These are phyloP conservation scores for Ispidina picta DNA, from an alignment of 2,797 vertebrate species.

Conservation along the genomic window DNA sequence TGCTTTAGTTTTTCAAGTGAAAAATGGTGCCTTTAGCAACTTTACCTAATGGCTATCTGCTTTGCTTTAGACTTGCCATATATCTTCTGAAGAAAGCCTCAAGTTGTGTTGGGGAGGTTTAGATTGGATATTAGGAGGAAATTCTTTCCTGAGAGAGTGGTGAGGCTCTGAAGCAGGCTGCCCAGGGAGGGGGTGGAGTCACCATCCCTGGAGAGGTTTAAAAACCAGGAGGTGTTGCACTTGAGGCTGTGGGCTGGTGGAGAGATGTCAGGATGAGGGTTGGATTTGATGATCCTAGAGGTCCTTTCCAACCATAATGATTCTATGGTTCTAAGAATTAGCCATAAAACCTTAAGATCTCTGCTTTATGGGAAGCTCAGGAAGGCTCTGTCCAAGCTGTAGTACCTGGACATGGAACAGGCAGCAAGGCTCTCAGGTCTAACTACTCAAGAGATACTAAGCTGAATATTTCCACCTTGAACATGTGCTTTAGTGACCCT, in stretches of 20 bases:
- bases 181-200: too few relatives aligned
- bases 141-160: too few relatives aligned
- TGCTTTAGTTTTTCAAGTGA: not conserved
- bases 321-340: not conserved
- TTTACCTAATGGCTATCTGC: not conserved
- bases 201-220: too few relatives aligned
- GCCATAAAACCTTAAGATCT: not conserved
- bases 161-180: too few relatives aligned
- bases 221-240: too few relatives aligned
- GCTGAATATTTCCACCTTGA: slow-evolving; percentile 6
- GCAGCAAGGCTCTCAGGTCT: not conserved
- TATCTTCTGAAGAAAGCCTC: not conserved
- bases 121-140: too few relatives aligned
- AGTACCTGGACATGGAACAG: not conserved
- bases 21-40: not conserved
- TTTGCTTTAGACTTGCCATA: not conserved
- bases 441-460: not conserved
- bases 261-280: too few relatives aligned
- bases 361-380: not conserved
- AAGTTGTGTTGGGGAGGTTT: too few relatives aligned
- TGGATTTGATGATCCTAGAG: too few relatives aligned
- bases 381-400: not conserved
- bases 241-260: too few relatives aligned
- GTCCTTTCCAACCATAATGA: too few relatives aligned
- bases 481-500: not conserved